Evolutionary conservation across 2,888 invertebrate species (phyloP).

Genomic region (Drosophila glabriapex): DNA sequence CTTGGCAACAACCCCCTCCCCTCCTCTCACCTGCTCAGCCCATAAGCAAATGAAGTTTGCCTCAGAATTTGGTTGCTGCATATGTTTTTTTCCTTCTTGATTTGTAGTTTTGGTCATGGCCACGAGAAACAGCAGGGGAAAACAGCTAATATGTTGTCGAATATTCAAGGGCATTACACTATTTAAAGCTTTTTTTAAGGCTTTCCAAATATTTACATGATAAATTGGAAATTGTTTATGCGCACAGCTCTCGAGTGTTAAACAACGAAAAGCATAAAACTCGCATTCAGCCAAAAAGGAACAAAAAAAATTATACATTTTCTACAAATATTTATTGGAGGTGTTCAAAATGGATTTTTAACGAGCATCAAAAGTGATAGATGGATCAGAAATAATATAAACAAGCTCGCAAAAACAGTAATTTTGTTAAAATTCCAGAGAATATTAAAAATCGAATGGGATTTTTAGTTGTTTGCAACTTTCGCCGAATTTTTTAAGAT

Average conservation of each 20-base stretch:
- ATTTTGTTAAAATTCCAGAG: background rate
- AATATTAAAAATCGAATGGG: background rate
- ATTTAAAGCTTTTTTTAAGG: conserved; percentile 1
- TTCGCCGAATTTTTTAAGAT: background rate
- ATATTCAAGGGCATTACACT: conserved; percentile 7
- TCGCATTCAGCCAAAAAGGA: background rate
- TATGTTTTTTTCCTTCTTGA: background rate
- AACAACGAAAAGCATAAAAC: background rate
- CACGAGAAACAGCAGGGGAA: conserved; percentile 40
- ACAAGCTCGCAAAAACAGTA: background rate
- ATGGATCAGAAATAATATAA: background rate
- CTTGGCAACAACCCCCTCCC: conserved; percentile 1
- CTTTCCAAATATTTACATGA: background rate
- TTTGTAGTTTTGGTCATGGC: conserved; percentile 15
- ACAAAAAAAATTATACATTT: background rate
- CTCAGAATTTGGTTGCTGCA: conserved; percentile 6
- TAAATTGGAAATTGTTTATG: conserved; percentile 5
- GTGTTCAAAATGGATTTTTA: background rate
- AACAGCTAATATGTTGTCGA: background rate
- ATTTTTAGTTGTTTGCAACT: background rate
- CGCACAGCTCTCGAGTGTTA: background rate
- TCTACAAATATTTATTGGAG: background rate
- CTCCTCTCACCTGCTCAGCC: background rate
- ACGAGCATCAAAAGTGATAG: background rate
- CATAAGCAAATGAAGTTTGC: conserved; percentile 24